These are phyloP conservation scores for Aptenodytes patagonicus DNA, from an alignment of 2,113 vertebrate species.

Conservation along the genomic window DNA sequence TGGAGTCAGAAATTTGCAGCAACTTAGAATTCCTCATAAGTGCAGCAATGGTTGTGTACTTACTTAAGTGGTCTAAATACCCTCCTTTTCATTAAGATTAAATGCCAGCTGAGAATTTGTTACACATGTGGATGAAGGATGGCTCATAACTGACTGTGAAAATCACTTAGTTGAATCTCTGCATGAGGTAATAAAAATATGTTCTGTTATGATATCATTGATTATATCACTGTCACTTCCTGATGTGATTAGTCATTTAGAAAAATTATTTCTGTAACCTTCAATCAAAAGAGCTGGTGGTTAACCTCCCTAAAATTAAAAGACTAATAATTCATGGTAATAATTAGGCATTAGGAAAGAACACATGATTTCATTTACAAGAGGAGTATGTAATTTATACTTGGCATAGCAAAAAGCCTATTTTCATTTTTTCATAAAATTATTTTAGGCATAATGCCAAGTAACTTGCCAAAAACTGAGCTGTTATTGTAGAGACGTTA, in stretches of 20 bases:
- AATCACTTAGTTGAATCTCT: not conserved
- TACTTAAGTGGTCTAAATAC: not conserved
- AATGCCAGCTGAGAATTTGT: not conserved
- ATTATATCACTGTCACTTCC: not conserved
- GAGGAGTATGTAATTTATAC: not conserved
- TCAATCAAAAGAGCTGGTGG: not conserved
- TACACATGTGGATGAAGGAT: not conserved
- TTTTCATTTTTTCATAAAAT: not conserved
- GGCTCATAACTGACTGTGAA: not conserved
- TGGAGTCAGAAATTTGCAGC: not conserved
- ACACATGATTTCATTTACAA: not conserved
- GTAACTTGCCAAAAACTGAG: not conserved
- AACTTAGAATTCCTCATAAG: not conserved
- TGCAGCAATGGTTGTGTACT: not conserved
- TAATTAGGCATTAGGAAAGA: not conserved
- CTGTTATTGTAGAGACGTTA: not conserved
- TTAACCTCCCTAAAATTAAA: not conserved
- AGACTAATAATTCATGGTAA: not conserved
- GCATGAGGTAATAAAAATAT: not conserved
- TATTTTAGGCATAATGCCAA: not conserved
- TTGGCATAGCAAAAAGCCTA: not conserved
- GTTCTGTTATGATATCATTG: not conserved
- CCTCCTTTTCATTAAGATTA: not conserved
- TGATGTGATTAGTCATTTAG: not conserved
- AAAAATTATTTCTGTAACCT: not conserved